A percentile compares a stretch with the other conserved stretches of the same genome.
Evolutionary conservation across 2,797 vertebrate species (phyloP).

Genomic region (Dromococcyx pavoninus): DNA sequence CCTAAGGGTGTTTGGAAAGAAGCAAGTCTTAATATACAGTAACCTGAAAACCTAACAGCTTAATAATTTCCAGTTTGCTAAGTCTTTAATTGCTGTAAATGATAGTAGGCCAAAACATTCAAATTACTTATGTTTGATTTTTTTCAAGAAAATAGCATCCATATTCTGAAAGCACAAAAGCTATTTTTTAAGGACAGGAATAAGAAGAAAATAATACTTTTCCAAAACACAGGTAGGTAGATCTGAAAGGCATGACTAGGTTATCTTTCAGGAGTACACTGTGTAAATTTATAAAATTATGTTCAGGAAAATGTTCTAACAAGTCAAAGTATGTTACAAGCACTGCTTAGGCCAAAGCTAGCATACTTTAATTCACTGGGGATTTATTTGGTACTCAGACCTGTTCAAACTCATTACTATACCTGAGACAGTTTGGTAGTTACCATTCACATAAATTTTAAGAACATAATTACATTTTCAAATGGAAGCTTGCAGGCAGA

Average conservation of each 20-base stretch:
- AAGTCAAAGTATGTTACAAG: neutral
- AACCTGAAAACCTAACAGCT: neutral
- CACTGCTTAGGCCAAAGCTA: neutral
- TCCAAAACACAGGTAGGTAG: neutral
- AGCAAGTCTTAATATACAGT: neutral
- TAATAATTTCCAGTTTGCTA: neutral
- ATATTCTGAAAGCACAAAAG: neutral
- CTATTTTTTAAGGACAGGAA: neutral
- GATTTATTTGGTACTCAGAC: neutral
- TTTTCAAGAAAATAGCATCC: neutral
- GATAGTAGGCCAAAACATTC: neutral
- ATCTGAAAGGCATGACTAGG: neutral
- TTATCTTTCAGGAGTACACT: neutral
- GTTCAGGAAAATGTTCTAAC: neutral
- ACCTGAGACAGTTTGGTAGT: slow-evolving; percentile 9
- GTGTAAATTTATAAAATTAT: neutral
- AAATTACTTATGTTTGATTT: neutral
- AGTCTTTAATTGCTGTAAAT: neutral
- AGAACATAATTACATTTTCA: slow-evolving; percentile 26
- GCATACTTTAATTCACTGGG: neutral
- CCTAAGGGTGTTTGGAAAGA: neutral
- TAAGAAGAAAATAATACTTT: neutral
- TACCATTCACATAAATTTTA: slow-evolving; percentile 29
- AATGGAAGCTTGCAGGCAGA: neutral
- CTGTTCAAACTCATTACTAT: neutral